These are phyloP conservation scores for Poecilus cupreus DNA, from an alignment of 2,888 invertebrate genomes.

Conservation along the genomic window DNA sequence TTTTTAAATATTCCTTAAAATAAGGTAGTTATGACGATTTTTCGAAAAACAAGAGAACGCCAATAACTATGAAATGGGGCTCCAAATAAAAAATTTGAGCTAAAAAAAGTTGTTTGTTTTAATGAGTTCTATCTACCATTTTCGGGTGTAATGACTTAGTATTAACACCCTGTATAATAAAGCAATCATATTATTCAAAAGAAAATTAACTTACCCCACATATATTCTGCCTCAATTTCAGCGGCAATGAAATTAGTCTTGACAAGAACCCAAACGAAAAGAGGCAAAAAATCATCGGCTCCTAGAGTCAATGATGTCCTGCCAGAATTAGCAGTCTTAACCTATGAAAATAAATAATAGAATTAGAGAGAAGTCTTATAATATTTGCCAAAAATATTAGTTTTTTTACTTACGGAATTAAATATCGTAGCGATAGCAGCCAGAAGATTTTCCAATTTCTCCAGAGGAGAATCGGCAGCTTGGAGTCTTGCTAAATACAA, in stretches of 20 bases:
- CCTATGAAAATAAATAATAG: constrained; percentile 71
- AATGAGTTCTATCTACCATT: too few species aligned
- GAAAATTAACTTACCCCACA: constrained; percentile 81
- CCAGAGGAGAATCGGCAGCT: constrained; percentile 92
- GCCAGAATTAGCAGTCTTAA: constrained; percentile 79
- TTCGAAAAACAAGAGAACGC: too few species aligned
- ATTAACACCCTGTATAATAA: too few species aligned
- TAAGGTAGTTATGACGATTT: too few species aligned
- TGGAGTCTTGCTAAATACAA: constrained; percentile 88
- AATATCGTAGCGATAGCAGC: constrained; percentile 92
- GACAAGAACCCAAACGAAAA: constrained; percentile 93
- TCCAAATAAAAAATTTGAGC: too few species aligned
- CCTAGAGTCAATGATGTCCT: constrained; percentile 77
- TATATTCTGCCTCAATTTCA: constrained; percentile 96
- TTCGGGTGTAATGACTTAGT: too few species aligned
- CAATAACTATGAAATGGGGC: too few species aligned
- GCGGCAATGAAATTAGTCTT: constrained; percentile 93
- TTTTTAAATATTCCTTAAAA: too few species aligned
- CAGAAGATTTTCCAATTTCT: constrained; percentile 94
- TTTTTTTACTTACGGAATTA: constrained; percentile 80
- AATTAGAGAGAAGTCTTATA: neutral
- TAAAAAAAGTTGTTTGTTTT: too few species aligned
- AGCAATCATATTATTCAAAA: neutral
- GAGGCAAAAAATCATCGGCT: constrained; percentile 92
- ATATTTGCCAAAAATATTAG: neutral